These are phyloP conservation scores for Hyposoter didymator DNA, from an alignment of 2,888 invertebrate species.

Conservation along the genomic window DNA sequence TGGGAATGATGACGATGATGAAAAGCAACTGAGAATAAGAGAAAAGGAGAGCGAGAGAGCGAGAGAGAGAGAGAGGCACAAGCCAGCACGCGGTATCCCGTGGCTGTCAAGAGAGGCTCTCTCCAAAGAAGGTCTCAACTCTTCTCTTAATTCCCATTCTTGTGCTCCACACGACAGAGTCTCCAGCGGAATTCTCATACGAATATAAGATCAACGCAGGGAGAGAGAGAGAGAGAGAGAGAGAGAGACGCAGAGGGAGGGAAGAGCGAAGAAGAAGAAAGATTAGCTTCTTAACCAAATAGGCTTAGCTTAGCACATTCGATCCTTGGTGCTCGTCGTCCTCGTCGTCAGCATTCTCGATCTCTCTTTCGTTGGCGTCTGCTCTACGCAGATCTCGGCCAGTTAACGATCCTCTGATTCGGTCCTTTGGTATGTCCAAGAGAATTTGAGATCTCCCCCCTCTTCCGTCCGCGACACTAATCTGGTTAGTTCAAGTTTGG, in stretches of 20 bases:
- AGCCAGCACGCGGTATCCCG: slow-evolving; percentile 47
- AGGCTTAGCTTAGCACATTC: slow-evolving; percentile 74
- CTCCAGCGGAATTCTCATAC: slow-evolving; percentile 58
- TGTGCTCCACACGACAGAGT: slow-evolving; percentile 28
- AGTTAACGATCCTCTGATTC: slow-evolving; percentile 65
- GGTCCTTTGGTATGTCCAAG: slow-evolving; percentile 60
- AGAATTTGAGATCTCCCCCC: slow-evolving; percentile 56
- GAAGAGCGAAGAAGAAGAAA: slow-evolving; percentile 58
- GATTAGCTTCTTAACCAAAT: slow-evolving; percentile 81
- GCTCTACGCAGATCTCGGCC: slow-evolving; percentile 53
- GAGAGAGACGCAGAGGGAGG: slow-evolving; percentile 35
- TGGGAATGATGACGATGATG: slow-evolving; percentile 53
- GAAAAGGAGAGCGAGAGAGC: slow-evolving; percentile 29
- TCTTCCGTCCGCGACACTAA: slow-evolving; percentile 61
- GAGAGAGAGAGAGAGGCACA: slow-evolving; percentile 16
- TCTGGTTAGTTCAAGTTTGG: slow-evolving; percentile 73
- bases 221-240: slow-evolving; percentile 37
- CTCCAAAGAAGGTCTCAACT: slow-evolving; percentile 60
- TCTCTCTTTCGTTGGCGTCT: slow-evolving; percentile 29
- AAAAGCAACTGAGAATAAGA: slow-evolving; percentile 41
- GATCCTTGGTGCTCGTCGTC: slow-evolving; percentile 51
- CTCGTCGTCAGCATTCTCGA: slow-evolving; percentile 68
- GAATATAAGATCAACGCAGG: slow-evolving; percentile 54
- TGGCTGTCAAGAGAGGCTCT: slow-evolving; percentile 76
- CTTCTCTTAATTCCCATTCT: slow-evolving; percentile 50